Conservation (phyloP, 1,140 invertebrate species). For the Hyposmocoma kahamanoa region DNA sequence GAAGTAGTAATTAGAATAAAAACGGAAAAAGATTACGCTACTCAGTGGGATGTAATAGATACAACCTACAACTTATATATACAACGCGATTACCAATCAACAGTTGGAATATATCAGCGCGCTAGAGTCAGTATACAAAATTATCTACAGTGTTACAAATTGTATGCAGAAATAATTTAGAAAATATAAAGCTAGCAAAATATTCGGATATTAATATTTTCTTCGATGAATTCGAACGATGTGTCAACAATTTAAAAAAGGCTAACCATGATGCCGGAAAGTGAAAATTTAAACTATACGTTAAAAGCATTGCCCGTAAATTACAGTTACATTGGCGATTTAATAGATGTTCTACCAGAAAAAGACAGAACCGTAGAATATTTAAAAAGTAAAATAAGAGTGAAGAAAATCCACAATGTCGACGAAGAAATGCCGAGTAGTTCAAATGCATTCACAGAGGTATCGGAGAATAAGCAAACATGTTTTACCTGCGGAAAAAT, state of each 20-base stretch:
- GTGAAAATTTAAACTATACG: conserved; percentile 46
- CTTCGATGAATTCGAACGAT: conserved; percentile 48
- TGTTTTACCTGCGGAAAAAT: conserved; percentile 38
- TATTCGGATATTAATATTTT: conserved; percentile 34
- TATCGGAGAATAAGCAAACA: conserved; percentile 23
- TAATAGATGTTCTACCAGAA: conserved; percentile 38
- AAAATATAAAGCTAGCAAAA: conserved; percentile 29
- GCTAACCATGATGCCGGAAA: conserved; percentile 33
- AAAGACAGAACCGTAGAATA: conserved; percentile 56
- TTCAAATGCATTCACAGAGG: conserved; percentile 30
- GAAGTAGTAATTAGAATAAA: conserved; percentile 12
- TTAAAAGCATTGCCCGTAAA: conserved; percentile 34
- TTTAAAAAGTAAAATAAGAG: conserved; percentile 49
- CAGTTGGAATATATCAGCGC: conserved; percentile 31
- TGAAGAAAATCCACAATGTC: conserved; percentile 27
- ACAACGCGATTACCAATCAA: conserved; percentile 34
- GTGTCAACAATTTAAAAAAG: conserved; percentile 35
- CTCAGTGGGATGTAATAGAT: conserved; percentile 25
- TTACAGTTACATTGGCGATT: conserved; percentile 40
- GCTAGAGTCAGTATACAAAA: conserved; percentile 28
- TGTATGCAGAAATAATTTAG: conserved; percentile 33
- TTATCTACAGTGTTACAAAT: conserved; percentile 39
- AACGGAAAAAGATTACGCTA: conserved; percentile 10
- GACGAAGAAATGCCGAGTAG: conserved; percentile 21
- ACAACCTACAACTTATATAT: conserved; percentile 32